A percentile compares a stretch with the other conserved stretches of the same genome.
These are phyloP conservation scores for Lordiphosa collinella DNA, from an alignment of 1,140 invertebrate genomes.

Conservation along the genomic window DNA sequence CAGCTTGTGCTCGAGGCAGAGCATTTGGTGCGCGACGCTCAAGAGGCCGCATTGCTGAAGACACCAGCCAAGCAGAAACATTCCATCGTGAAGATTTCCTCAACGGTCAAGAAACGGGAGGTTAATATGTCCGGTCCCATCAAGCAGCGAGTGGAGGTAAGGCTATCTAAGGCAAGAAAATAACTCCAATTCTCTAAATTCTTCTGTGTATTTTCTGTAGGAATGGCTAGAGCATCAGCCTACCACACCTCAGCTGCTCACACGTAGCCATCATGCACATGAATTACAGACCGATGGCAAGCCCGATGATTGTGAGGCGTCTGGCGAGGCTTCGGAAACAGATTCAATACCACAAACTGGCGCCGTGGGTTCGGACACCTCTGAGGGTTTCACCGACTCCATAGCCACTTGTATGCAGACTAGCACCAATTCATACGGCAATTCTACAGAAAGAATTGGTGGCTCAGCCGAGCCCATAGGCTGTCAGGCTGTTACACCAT, in stretches of 20 bases:
- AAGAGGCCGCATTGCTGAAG: constrained; percentile 65
- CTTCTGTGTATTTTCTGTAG: constrained; percentile 19
- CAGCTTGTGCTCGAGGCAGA: constrained; percentile 78
- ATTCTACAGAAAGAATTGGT: constrained; percentile 82
- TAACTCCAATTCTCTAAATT: not conserved
- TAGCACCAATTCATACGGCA: constrained; percentile 81
- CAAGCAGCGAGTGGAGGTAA: constrained; percentile 75
- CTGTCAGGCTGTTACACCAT: constrained; percentile 20
- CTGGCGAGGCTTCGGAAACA: constrained; percentile 89
- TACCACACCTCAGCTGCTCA: constrained; percentile 42
- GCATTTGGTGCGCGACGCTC: constrained; percentile 79
- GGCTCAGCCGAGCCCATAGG: constrained; percentile 74
- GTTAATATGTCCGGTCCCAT: constrained; percentile 67
- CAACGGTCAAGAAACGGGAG: constrained; percentile 77
- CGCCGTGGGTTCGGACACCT: constrained; percentile 83
- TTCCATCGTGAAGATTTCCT: constrained; percentile 75
- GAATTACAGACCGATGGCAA: constrained; percentile 29
- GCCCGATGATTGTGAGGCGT: constrained; percentile 88
- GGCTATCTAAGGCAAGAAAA: not conserved
- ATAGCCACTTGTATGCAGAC: constrained; percentile 82
- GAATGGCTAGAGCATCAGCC: constrained; percentile 79
- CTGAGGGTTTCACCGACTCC: constrained; percentile 86
- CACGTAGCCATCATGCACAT: constrained; percentile 34
- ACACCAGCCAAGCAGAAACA: constrained; percentile 78
- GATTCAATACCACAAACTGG: constrained; percentile 84